Base-by-base conservation (phyloP, 1,140 invertebrate species). In the Geopemphigus sp. region DNA sequence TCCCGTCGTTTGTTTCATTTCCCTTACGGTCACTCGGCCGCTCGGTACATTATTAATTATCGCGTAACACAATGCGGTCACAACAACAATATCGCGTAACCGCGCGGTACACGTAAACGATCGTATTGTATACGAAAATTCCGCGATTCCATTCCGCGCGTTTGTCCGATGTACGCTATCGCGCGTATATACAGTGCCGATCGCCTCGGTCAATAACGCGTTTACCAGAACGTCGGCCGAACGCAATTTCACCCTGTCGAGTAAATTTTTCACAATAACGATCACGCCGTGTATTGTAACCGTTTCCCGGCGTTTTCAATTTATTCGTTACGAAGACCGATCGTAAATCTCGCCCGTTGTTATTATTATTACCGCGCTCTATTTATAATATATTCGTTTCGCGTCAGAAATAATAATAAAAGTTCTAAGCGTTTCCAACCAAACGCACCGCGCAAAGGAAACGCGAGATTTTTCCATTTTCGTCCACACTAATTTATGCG, bases 271-370 rank as follows among this genome's bases (percentile, higher is more conserved):
- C n/a, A 39, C 8, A 39, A 39, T 39, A 39, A 39, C 8, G 8
- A 39, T 39, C 3, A 39, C 32, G n/a, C n/a, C n/a, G n/a, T n/a
- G n/a, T 32, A 63, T 12, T 53, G 50, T 32, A 19, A 17, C 24
- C 15, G 19, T 39, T 66, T 66, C 63, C 63, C 39, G 32, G 63
- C n/a, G 61, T 66, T 66, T 66, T 66, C 22, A 45, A 66, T 66
- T 39, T 45, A 14, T 66, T 4, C 8, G 32, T 39, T 39, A 22
- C 5, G n/a, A 12, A 22, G 5, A 14, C 19, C 19, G 1, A 22
- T 66, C 32, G 63, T 66, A 45, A 45, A 45, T 66, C 63, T 22
- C 45, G 8, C 32, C 12, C 32, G 11, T 45, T 32, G 32, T 64
- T 64, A 24, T 12, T 64, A 63, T 39, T n/a, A 39, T 39, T 39